phyloP scores from a whole-genome alignment of 2,797 vertebrate genomes.

The Rhinella marina region DNA sequence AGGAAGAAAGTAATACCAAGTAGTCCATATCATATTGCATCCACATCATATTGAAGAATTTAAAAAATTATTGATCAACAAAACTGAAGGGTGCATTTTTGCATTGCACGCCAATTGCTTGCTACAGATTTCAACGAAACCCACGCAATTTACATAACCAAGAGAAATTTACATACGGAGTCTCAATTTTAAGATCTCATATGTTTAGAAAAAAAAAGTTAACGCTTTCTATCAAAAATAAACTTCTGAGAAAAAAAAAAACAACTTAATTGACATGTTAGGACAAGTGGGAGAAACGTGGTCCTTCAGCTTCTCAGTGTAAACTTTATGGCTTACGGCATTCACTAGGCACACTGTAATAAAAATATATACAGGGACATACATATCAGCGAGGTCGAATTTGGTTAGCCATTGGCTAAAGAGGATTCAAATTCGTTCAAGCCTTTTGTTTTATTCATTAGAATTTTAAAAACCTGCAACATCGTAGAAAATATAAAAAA shows the following conservation, averaged over 20 bases:
- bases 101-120: neutral
- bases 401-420: no score
- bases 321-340: neutral
- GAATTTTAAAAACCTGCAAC: neutral
- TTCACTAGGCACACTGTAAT: neutral
- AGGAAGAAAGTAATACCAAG: neutral
- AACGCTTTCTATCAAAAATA: constrained; percentile 19
- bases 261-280: neutral
- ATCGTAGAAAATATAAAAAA: no score
- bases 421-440: neutral
- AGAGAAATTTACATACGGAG: constrained; percentile 11
- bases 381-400: no score
- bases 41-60: neutral
- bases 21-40: neutral
- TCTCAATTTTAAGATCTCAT: constrained; percentile 12
- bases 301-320: neutral
- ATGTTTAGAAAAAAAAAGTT: neutral
- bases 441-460: neutral
- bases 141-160: constrained; percentile 33
- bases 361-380: neutral
- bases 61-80: neutral
- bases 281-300: neutral
- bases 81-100: neutral
- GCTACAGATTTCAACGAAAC: constrained; percentile 42
- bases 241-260: neutral